phyloP scores from a whole-genome alignment of 2,113 vertebrate species.

The Grus americana region DNA sequence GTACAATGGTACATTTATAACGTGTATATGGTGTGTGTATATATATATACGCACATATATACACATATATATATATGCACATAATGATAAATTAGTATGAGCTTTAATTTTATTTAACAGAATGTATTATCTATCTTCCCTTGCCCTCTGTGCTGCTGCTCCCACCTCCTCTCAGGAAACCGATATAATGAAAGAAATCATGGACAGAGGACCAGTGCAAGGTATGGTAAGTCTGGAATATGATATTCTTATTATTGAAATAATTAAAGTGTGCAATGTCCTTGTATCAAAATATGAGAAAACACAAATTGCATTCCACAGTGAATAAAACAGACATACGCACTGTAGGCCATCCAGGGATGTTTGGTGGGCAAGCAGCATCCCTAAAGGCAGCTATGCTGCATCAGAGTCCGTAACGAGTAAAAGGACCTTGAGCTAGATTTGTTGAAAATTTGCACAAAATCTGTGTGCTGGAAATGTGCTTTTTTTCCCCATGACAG shows the following conservation, averaged over 20 bases:
- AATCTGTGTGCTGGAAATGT: not conserved
- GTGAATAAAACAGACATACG: not conserved
- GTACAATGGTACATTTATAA: not conserved
- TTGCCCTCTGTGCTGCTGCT: not conserved
- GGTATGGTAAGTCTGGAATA: slow-evolving; percentile 62
- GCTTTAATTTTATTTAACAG: not conserved
- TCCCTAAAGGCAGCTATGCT: not conserved
- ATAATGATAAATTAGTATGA: not conserved
- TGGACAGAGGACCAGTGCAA: slow-evolving; percentile 80
- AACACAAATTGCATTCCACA: not conserved
- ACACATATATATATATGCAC: not conserved
- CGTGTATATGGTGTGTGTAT: too few species aligned
- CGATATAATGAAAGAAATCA: slow-evolving; percentile 81
- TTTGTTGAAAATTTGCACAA: not conserved
- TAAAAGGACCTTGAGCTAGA: not conserved
- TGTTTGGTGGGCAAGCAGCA: not conserved
- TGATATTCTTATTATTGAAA: not conserved
- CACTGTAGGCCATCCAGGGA: not conserved
- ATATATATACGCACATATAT: not conserved
- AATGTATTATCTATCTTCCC: not conserved
- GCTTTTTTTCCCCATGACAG: not conserved
- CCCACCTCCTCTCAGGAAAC: slow-evolving; percentile 66
- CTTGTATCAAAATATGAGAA: not conserved
- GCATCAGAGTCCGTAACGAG: not conserved
- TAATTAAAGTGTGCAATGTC: not conserved